Percentiles rank a stretch among this genome's conserved stretches.
Evolutionary conservation across 2,888 invertebrate species (phyloP).

Genomic region (Leptothorax acervorum): DNA sequence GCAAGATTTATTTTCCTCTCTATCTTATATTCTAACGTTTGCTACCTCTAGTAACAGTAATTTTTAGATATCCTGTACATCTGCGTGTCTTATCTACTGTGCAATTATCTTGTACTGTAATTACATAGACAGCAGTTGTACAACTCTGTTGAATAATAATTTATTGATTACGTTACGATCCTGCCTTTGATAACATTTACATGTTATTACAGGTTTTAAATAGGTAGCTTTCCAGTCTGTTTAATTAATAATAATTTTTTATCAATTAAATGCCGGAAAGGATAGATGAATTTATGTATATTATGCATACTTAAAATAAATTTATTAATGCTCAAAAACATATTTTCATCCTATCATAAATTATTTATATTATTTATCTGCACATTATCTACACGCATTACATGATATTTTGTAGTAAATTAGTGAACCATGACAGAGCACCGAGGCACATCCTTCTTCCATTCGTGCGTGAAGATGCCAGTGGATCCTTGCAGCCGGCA

Average conservation of each 20-base stretch:
- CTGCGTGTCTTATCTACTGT: neutral
- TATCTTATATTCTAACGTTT: no score
- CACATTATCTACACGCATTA: neutral
- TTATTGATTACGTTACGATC: neutral
- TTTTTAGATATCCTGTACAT: neutral
- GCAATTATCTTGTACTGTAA: neutral
- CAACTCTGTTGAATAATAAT: neutral
- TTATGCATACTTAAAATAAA: neutral
- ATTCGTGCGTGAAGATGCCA: slow-evolving; percentile 91
- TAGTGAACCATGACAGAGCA: slow-evolving; percentile 86
- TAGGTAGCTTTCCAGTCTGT: neutral
- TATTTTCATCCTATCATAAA: neutral
- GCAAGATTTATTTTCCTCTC: no score
- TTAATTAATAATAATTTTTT: neutral
- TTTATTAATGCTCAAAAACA: neutral
- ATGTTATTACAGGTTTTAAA: neutral
- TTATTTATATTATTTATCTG: neutral
- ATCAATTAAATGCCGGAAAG: neutral
- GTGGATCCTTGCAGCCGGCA: slow-evolving; percentile 91
- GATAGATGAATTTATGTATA: neutral
- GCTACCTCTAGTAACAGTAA: neutral
- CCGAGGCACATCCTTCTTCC: slow-evolving; percentile 89
- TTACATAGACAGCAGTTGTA: neutral
- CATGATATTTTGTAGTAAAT: neutral
- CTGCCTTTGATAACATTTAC: neutral